phyloP scores from a whole-genome alignment of 2,113 vertebrate species.

The Porphyrio hochstetteri region DNA sequence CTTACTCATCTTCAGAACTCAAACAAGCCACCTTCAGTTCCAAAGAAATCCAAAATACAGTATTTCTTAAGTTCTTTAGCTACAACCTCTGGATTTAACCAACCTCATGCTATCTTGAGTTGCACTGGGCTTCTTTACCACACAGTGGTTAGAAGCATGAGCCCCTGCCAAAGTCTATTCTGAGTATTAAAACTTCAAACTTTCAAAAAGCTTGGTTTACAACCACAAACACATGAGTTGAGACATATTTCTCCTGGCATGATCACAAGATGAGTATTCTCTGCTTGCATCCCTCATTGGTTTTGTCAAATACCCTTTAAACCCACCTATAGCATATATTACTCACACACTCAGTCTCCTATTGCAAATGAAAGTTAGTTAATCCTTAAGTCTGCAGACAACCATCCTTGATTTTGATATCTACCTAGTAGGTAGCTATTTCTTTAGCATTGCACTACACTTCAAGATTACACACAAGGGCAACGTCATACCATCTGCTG shows the following conservation, averaged over 20 bases:
- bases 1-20: neutral
- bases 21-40: neutral
- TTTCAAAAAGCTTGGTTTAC: neutral
- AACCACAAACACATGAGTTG: neutral
- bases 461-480: neutral
- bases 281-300: neutral
- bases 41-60: neutral
- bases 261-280: neutral
- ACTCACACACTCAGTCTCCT: neutral
- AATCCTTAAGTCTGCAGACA: neutral
- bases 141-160: fast-evolving
- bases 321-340: neutral
- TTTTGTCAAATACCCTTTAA: neutral
- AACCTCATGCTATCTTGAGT: neutral
- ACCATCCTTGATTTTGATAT: neutral
- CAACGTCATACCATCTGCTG: neutral
- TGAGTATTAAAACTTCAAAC: neutral
- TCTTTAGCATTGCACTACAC: neutral
- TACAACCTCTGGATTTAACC: neutral
- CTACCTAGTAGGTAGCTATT: neutral
- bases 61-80: neutral
- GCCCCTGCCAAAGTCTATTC: neutral
- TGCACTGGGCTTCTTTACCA: neutral
- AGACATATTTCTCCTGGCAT: neutral
- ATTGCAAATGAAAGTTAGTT: neutral